These are phyloP conservation scores for Darevskia mixta DNA, from an alignment of 2,797 vertebrate genomes.

Conservation along the genomic window DNA sequence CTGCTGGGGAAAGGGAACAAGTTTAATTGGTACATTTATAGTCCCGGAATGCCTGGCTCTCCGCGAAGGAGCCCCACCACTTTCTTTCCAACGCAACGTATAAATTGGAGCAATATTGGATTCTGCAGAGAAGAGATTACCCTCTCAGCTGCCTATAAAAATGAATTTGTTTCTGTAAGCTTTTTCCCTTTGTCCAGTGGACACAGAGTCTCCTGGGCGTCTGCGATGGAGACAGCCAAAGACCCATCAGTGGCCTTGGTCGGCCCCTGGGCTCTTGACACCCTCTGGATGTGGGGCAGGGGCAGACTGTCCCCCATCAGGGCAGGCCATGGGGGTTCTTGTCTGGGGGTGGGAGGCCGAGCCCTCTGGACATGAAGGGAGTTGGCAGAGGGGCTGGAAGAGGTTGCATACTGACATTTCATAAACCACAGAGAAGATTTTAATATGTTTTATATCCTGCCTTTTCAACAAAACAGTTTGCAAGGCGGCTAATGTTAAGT, in stretches of 20 bases:
- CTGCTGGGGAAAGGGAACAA: background rate
- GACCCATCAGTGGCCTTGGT: too few species aligned
- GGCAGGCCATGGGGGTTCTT: too few species aligned
- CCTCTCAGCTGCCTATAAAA: constrained; percentile 51
- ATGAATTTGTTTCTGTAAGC: constrained; percentile 50
- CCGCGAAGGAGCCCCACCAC: background rate
- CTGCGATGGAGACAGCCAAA: background rate
- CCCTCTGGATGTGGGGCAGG: too few species aligned
- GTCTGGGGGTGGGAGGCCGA: too few species aligned
- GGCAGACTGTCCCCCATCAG: too few species aligned
- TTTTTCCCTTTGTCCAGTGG: constrained; percentile 43
- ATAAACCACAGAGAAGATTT: background rate
- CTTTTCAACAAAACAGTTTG: background rate
- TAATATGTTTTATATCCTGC: background rate
- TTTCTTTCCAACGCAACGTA: constrained; percentile 35
- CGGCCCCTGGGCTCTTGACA: too few species aligned
- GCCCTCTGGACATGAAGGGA: background rate
- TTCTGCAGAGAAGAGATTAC: constrained; percentile 50
- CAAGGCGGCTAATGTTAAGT: background rate
- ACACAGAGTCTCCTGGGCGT: constrained; percentile 25
- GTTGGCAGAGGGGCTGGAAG: background rate
- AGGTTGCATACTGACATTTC: background rate
- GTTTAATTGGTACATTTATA: constrained; percentile 2
- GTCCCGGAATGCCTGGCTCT: background rate
- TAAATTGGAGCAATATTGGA: constrained; percentile 45